Base-by-base conservation (phyloP, 1,140 invertebrate genomes). In the Phocides pigmalion region DNA sequence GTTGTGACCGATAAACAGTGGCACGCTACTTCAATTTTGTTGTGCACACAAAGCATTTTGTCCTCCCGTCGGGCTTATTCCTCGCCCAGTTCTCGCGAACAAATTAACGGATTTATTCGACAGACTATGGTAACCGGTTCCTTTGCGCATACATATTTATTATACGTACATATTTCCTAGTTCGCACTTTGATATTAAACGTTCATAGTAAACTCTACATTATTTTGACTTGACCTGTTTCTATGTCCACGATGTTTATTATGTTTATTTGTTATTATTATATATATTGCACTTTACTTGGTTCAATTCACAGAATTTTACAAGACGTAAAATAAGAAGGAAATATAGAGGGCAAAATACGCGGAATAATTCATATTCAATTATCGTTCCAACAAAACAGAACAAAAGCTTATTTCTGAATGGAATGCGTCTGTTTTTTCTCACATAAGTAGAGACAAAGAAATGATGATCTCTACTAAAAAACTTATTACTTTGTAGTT, bases 31-130 rank as follows among this genome's bases (percentile, higher is more conserved):
- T 1, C 25, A 28, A 28, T 8, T 28, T 9, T 35, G n/a, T n/a
- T n/a, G n/a, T n/a, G n/a, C n/a, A 35, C 32, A 35, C 25, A 35
- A 8, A 35, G 32, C 32, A 2, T 28, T 35, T 35, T 35, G 32
- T 35, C 11, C 4, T 9, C 1, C 11, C 1, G 32, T 8, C 32
- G 9, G 32, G 32, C 32, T 35, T n/a, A 44, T 17, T 44, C 20
- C 15, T 16, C 41, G 8, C 8, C 41, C 41, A 44, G 16, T 44
- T 44, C 41, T 44, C 20, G 41, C 0, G 15, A 44, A 19, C 41
- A 44, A 44, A 9, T 44, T 19, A 44, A 44, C 41, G 41, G 41
- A 44, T 44, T 44, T 17, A 44, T 44, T 44, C 16, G 41, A 44
- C 41, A 17, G 41, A 17, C 16, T 8, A 44, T 14, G 20, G 20